phyloP scores from a whole-genome alignment of 2,888 invertebrate genomes.

The Neoitamus cyanurus region DNA sequence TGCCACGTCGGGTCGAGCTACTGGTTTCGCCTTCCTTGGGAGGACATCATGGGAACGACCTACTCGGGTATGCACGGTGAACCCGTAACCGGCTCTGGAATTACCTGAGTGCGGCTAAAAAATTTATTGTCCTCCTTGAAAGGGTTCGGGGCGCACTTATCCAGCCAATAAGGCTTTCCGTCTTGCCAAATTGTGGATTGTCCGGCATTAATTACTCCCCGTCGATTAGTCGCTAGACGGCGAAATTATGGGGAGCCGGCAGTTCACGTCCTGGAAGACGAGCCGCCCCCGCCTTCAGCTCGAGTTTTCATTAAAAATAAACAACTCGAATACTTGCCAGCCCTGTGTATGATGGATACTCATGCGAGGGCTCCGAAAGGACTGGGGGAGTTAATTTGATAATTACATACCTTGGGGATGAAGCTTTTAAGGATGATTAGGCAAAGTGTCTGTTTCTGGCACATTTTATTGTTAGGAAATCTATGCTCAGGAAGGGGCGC shows the following conservation, averaged over 20 bases:
- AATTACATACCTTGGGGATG: constrained; percentile 42
- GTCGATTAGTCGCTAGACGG: constrained; percentile 27
- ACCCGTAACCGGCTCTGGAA: neutral
- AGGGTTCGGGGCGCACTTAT: neutral
- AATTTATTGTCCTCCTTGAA: constrained; percentile 8
- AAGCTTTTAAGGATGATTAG: constrained; percentile 45
- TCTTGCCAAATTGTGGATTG: constrained; percentile 5
- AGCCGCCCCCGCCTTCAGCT: neutral
- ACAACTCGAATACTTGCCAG: neutral
- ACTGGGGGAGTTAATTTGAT: constrained; percentile 43
- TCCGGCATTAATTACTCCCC: constrained; percentile 32
- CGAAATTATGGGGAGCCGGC: neutral
- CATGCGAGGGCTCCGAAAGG: constrained; percentile 16
- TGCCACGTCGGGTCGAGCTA: neutral
- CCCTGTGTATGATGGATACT: constrained; percentile 34
- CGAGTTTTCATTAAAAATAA: constrained; percentile 36
- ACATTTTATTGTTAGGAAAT: constrained; percentile 41
- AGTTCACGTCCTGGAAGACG: neutral
- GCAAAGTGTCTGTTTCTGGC: constrained; percentile 45
- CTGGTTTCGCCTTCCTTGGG: neutral
- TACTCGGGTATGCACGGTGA: neutral
- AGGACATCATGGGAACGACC: neutral
- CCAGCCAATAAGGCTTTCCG: neutral
- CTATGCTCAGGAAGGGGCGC: constrained; percentile 16
- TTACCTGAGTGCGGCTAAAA: neutral